Conservation (phyloP, 53 echinoderm and acorn worm species). For the Hippasteria phrygiana region DNA sequence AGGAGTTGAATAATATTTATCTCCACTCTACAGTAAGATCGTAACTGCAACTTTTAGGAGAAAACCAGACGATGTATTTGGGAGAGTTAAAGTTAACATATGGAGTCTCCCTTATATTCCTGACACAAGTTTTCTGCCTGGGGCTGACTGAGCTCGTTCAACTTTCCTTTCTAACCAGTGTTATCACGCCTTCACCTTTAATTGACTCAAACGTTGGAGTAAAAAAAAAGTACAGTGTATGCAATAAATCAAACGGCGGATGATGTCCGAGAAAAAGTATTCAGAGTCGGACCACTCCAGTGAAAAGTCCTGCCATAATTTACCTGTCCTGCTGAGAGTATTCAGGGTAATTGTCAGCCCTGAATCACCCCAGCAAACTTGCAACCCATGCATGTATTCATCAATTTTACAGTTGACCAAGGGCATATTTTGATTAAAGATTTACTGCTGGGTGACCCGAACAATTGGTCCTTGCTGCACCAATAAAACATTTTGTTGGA, state of each 20-base stretch:
- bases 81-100: no score
- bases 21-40: no score
- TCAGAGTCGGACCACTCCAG: background rate
- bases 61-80: no score
- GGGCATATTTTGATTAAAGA: conserved; percentile 60
- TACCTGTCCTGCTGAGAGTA: background rate
- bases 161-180: background rate
- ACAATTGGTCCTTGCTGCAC: conserved; percentile 31
- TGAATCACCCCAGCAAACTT: conserved; percentile 12
- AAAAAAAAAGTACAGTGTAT: background rate
- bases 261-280: background rate
- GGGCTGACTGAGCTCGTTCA: no score
- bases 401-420: conserved; percentile 66
- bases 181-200: background rate
- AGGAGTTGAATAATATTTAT: no score
- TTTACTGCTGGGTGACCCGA: conserved; percentile 44
- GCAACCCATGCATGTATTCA: conserved; percentile 35
- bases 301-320: background rate
- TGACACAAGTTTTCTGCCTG: no score
- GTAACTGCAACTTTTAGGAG: no score
- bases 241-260: background rate
- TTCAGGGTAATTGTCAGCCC: conserved; percentile 45
- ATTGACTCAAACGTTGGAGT: background rate
- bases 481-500: conserved; percentile 59
- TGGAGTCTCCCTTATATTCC: no score